These are phyloP conservation scores for Apeira syringaria DNA, from an alignment of 2,888 invertebrate species.

Conservation along the genomic window DNA sequence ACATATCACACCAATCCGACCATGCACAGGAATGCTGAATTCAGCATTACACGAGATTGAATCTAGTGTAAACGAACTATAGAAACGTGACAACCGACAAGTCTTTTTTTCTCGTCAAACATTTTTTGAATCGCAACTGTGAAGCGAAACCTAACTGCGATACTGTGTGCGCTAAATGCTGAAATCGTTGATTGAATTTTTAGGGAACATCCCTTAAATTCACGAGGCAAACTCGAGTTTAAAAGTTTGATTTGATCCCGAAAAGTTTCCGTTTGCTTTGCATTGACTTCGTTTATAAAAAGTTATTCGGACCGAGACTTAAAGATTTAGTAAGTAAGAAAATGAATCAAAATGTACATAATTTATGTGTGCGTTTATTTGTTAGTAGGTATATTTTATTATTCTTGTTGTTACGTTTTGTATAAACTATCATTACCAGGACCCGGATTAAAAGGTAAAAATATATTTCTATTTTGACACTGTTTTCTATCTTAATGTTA, in stretches of 20 bases:
- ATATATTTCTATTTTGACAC: too few relatives aligned
- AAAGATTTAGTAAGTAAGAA: conserved; percentile 1
- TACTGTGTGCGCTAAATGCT: conserved; percentile 8
- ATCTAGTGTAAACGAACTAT: conserved; percentile 55
- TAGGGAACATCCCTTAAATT: conserved; percentile 11
- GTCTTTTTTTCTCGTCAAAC: conserved; percentile 46
- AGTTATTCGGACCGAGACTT: conserved; percentile 2
- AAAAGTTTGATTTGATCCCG: conserved; percentile 14
- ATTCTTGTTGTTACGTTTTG: too few relatives aligned
- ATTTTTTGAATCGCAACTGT: conserved; percentile 36
- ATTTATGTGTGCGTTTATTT: too few relatives aligned
- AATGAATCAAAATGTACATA: conserved; percentile 3
- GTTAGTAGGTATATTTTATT: too few relatives aligned
- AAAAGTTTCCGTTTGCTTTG: conserved; percentile 15
- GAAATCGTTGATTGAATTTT: conserved; percentile 17
- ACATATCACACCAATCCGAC: background rate
- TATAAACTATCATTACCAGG: too few relatives aligned
- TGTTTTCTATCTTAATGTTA: too few relatives aligned
- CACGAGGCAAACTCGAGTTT: conserved; percentile 7
- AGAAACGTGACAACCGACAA: conserved; percentile 42
- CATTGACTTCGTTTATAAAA: conserved; percentile 12
- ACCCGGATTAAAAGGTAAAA: too few relatives aligned
- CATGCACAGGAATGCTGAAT: conserved; percentile 20
- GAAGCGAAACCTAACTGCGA: conserved; percentile 28
- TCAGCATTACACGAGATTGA: conserved; percentile 44